Evolutionary conservation across 1,140 invertebrate species (phyloP), one percentile per base, ranked within the genome.

Genomic region (Myzus persicae): DNA sequence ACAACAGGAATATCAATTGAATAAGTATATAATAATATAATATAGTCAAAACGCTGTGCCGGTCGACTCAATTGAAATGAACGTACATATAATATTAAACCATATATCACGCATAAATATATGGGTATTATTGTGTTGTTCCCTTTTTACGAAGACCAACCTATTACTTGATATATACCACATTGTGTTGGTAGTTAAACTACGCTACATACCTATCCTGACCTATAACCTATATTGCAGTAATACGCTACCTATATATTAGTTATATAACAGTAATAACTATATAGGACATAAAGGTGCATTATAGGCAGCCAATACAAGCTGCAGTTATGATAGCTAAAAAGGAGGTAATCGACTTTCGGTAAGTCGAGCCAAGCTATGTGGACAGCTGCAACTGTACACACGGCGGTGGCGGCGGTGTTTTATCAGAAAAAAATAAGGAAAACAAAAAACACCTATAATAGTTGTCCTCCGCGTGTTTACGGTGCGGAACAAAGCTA

Each of bases 401-500:
- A 89, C 22, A 40, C 48, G 22, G 14, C 36, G 36, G 38, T 9
- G 36, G 51, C 1, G 44, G 1, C 31, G 31, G 42, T 36, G 18
- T 46, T 44, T 54, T 89, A 54, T 89, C 44, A 54, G 14, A 38
- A 51, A 51, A 88, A 89, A 38, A 89, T 51, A 11, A 8, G 11
- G 6, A 89, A 89, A 89, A 89, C n/a, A 14, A 89, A 44, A 76
- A 76, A 76, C 59, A 14, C 1, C 31, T n/a, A 44, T 51, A 48
- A 18, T 48, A 44, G 22, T 51, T 51, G 48, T 51, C 48, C 48
- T 3, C 87, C 87, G 22, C n/a, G 36, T 89, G 87, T 89, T 89
- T 89, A 89, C 87, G 22, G 36, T n/a, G 87, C 46, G 87, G 46
- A 51, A 89, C 87, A 51, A 48, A 89, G 87, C 46, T 89, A 89